Percentiles rank a stretch among this genome's conserved stretches.
Evolutionary conservation across 2,888 invertebrate genomes (phyloP).

Genomic region (Oeneis ivallda): DNA sequence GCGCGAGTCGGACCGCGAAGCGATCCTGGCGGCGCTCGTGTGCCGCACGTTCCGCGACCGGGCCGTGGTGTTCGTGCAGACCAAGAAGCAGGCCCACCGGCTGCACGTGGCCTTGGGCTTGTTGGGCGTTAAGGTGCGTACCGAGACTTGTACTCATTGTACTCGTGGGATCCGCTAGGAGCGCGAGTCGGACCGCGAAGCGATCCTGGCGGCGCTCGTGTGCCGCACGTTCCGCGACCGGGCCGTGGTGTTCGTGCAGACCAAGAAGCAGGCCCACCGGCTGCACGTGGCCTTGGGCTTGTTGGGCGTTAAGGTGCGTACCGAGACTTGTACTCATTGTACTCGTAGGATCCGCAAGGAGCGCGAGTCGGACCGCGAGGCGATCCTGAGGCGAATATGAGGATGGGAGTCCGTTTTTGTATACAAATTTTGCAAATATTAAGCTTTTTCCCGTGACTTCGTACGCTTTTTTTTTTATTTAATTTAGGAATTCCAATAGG

Average conservation of each 20-base stretch:
- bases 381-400: too few relatives aligned
- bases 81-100: slow-evolving; percentile 97
- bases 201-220: slow-evolving; percentile 84
- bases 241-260: slow-evolving; percentile 97
- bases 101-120: slow-evolving; percentile 95
- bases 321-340: too few relatives aligned
- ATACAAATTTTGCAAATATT: too few relatives aligned
- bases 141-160: too few relatives aligned
- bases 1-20: slow-evolving; percentile 95
- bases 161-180: slow-evolving; percentile 88
- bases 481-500: too few relatives aligned
- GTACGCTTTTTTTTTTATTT: too few relatives aligned
- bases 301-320: slow-evolving; percentile 90
- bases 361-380: slow-evolving; percentile 95
- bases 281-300: slow-evolving; percentile 95
- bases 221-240: slow-evolving; percentile 93
- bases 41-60: slow-evolving; percentile 93
- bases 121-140: slow-evolving; percentile 90
- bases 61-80: slow-evolving; percentile 97
- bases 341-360: slow-evolving; percentile 88
- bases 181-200: slow-evolving; percentile 95
- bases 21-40: slow-evolving; percentile 84
- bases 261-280: slow-evolving; percentile 97
- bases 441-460: too few relatives aligned
- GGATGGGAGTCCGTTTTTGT: too few relatives aligned